Percentiles rank a stretch among this genome's conserved stretches.
Evolutionary conservation across 2,797 vertebrate species (phyloP).

Genomic region (Trichosurus vulpecula): DNA sequence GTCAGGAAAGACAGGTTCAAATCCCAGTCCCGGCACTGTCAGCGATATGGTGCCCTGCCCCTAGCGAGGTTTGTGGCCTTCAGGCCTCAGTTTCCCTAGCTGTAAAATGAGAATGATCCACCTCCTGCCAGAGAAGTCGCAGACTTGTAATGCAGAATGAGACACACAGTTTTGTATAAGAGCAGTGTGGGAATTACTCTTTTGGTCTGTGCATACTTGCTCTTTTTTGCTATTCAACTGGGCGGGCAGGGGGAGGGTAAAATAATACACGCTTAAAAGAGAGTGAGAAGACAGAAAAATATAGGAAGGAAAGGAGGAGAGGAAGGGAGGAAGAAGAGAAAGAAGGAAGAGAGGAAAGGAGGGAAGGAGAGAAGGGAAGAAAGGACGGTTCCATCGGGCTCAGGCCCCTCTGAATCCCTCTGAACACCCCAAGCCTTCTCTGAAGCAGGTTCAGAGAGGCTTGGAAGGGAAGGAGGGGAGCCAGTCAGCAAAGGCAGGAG

Average conservation of each 20-base stretch:
- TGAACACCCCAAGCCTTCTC: conserved; percentile 27
- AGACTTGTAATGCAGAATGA: background rate
- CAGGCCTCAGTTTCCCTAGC: background rate
- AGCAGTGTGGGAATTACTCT: background rate
- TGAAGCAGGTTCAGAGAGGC: background rate
- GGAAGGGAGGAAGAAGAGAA: too few species aligned
- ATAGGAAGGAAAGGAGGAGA: too few species aligned
- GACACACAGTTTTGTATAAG: background rate
- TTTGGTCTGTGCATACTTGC: background rate
- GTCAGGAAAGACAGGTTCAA: background rate
- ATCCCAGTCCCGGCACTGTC: background rate
- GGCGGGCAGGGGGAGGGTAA: too few species aligned
- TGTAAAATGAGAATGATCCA: background rate
- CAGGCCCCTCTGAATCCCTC: conserved; percentile 22
- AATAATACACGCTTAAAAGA: too few species aligned
- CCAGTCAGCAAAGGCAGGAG: too few species aligned
- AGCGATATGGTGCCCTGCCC: background rate
- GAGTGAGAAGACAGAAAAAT: too few species aligned
- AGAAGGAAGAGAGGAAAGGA: too few species aligned
- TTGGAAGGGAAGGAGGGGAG: background rate
- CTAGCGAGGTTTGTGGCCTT: background rate
- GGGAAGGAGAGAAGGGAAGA: background rate
- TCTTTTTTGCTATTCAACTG: background rate
- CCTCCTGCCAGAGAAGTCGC: background rate
- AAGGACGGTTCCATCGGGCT: conserved; percentile 28